phyloP scores from a whole-genome alignment of 2,888 invertebrate genomes.

The Leptinotarsa tumamoca region DNA sequence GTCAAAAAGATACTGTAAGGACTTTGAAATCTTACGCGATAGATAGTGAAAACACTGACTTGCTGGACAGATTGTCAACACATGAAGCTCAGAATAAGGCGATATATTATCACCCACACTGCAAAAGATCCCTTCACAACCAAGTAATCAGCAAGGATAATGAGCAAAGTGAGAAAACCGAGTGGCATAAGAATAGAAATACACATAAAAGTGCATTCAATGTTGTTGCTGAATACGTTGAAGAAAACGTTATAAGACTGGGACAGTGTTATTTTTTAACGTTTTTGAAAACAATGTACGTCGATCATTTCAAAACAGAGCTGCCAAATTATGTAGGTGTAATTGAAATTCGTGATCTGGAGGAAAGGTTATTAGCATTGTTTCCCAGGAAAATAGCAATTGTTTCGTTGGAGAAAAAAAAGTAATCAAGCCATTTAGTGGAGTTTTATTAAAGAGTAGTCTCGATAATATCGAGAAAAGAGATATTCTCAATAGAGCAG shows the following conservation, averaged over 20 bases:
- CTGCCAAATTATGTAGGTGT: conserved; percentile 3
- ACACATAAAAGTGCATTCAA: conserved; percentile 10
- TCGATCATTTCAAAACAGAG: not conserved
- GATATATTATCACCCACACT: conserved; percentile 17
- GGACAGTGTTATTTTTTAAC: conserved; percentile 6
- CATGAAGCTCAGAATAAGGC: conserved; percentile 9
- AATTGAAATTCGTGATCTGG: conserved; percentile 1
- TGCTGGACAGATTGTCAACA: conserved; percentile 8
- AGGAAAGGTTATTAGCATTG: not conserved
- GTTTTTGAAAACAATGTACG: conserved; percentile 6
- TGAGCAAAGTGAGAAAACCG: conserved; percentile 5
- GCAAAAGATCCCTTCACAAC: conserved; percentile 3
- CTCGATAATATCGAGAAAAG: conserved; percentile 34
- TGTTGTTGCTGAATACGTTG: not conserved
- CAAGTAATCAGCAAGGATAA: not conserved
- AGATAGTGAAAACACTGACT: conserved; percentile 4
- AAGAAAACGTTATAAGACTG: not conserved
- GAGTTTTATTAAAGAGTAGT: conserved; percentile 39
- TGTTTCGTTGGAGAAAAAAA: conserved; percentile 26
- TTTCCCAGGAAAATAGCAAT: conserved; percentile 16
- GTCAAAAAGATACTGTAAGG: conserved; percentile 10
- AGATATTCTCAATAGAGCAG: conserved; percentile 35
- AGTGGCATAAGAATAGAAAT: conserved; percentile 13
- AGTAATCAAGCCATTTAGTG: conserved; percentile 40
- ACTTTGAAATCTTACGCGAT: conserved; percentile 17